Base-by-base conservation (phyloP, 2,113 vertebrate genomes). In the Fukomys damarensis region DNA sequence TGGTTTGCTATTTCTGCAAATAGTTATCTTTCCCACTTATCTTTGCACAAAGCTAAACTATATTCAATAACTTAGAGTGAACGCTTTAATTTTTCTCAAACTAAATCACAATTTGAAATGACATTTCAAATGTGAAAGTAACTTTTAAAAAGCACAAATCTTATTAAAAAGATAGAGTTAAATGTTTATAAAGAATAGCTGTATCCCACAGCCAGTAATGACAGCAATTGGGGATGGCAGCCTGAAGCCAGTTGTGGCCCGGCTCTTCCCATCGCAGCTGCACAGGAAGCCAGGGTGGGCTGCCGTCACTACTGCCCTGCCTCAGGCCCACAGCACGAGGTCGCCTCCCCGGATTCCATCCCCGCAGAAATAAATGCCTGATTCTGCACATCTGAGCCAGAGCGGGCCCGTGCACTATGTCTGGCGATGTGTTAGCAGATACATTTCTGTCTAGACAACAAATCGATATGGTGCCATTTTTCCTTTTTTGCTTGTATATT, bases 371-470 rank as follows among this genome's bases (percentile, higher is more conserved):
- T 96, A 98, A 98, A 98, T 96, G 98, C 97, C 98, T 98, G 98
- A 98, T 98, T 98, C 97, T 97, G 97, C 97, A 97, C 97, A 96
- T 95, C 97, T 95, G 96, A 98, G 95, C 97, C 96, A 96, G 93
- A 92, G 85, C 95, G 91, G 89, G 93, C 97, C 96, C 98, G 98
- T 98, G 98, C 98, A 98, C 98, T 98, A 98, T 98, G 98, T 98
- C 98, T 99, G 96, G 98, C 98, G 98, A 98, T 99, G 98, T 98
- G 99, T 99, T 99, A 99, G 99, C 98, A 99, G 99, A 99, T 99
- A 99, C 98, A 99, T 99, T 99, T 99, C 98, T 98, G 99, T 99
- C 99, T 99, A 99, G 99, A 99, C 99, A 98, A 98, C 97, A 98
- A 99, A 99, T 99, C 99, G 97, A 99, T 99, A 98, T 89, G 95